Evolutionary conservation across 2,797 vertebrate genomes (phyloP), one percentile per base, ranked within the genome.

Genomic region (Pangasius krempfi): DNA sequence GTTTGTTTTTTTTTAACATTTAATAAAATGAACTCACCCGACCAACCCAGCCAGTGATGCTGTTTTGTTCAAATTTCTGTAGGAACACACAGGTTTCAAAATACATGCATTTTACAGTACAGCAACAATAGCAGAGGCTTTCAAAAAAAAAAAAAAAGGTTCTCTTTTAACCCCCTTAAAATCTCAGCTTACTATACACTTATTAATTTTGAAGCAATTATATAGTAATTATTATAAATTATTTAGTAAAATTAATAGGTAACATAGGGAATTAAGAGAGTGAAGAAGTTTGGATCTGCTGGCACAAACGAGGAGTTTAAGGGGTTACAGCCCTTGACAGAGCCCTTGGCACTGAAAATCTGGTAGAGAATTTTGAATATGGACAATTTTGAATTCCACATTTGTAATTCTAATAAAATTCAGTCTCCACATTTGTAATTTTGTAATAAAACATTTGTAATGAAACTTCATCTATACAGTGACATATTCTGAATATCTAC

Each of bases 41-140:
- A 88, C 98, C 99, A 90, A 98, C 94, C 99, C 99, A 99, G 94
- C 99, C 99, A 4, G 97, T 98, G 92, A 93, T 95, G 93, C 98
- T 99, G 85, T 94, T 96, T 95, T 99, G 97, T 90, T 96, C 91
- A 88, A 97, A 97, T 91, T 96, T 97, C 93, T 95, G 94, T 30
- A 37, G n/a, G 95, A 96, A 64, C 47, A 90, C n/a, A 85, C 7
- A 20, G 14, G 2, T n/a, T 64, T 62, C 22, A 62, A 80, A 73
- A n/a, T 50, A 16, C 47, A 72, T 37, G 30, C 22, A 85, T 84
- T 84, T 70, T 33, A 52, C 62, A 70, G 2, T 70, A 37, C 10
- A 25, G 20, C 16, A 54, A 68, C 8, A 70, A 47, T 14, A 37
- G 9, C 54, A 83, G 1, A 40, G 33, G 13, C 14, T n/a, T 82